Evolutionary conservation across 2,113 vertebrate genomes (phyloP), one percentile per base, ranked within the genome.

Genomic region (Ceratotherium simum): DNA sequence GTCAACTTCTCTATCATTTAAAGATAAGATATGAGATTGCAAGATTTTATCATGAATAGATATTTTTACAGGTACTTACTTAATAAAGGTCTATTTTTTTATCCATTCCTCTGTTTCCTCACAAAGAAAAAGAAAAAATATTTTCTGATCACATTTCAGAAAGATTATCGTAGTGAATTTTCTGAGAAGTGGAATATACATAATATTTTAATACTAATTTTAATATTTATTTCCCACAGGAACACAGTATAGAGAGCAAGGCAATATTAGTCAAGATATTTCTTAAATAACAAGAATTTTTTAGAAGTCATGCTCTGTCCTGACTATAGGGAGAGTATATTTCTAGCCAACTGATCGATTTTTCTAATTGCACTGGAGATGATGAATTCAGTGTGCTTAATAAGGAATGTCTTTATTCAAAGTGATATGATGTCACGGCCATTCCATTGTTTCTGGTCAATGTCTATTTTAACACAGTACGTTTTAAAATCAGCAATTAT

Each of bases 381-480:
- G 31, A 65, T 31, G 33, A 39, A 42, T 20, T 92, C 67, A 21
- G 8, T 13, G 16, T 54, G 21, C 62, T 73, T 39, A 42, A 20
- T 64, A 60, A 80, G 60, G 5, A 92, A 36, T 11, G 6, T 62
- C 69, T 90, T 81, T 73, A 60, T 12, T 84, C 85, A 91, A 17
- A 88, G 42, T 23, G 8, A 67, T 9, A 51, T 36, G 25, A 33
- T 10, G 9, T 39, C 54, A 67, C 1, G 4, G 23, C 8, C 31
- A 31, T 54, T 79, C 58, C 36, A 87, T 88, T 94, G 88, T 87
- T 86, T 80, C 91, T 95, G n/a, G 8, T 31, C 73, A 56, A 87
- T 31, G 65, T 78, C 90, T 96, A 92, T 95, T 98, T 93, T 96
- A 80, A 80, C 83, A 95, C 23, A 54, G 90, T n/a, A 29, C 42